Evolutionary conservation across 2,113 vertebrate genomes (phyloP).

Genomic region (Panthera uncia): DNA sequence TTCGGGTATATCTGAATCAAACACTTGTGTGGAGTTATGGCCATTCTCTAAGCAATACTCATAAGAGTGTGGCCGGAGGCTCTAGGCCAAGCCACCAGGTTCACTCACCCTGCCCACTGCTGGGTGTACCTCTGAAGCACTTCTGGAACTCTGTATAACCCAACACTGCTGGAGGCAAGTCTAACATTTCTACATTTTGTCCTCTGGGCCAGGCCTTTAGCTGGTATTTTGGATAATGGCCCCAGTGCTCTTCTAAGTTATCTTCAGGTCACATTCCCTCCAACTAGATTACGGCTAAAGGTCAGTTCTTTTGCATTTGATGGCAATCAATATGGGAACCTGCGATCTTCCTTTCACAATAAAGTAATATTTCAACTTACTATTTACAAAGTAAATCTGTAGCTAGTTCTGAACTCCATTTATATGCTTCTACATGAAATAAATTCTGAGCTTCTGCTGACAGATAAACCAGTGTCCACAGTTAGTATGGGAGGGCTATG

Average conservation of each 20-base stretch:
- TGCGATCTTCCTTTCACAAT: conserved; percentile 33
- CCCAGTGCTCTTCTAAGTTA: conserved; percentile 16
- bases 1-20: not conserved
- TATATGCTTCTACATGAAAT: conserved; percentile 17
- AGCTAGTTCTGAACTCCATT: conserved; percentile 41
- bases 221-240: conserved; percentile 14
- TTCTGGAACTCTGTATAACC: not conserved
- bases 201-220: not conserved
- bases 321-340: not conserved
- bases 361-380: conserved; percentile 50
- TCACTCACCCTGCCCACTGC: not conserved
- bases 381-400: conserved; percentile 48
- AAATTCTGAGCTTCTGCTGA: not conserved
- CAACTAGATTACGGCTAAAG: conserved; percentile 22
- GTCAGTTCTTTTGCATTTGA: conserved; percentile 19
- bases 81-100: not conserved
- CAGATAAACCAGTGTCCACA: not conserved
- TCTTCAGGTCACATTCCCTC: conserved; percentile 17
- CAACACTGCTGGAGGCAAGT: not conserved
- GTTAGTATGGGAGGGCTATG: not conserved
- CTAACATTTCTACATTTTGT: not conserved
- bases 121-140: not conserved
- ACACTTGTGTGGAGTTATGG: not conserved
- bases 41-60: not conserved
- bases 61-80: not conserved